Base-by-base conservation (phyloP, 2,113 vertebrate genomes). In the Myxocyprinus asiaticus region DNA sequence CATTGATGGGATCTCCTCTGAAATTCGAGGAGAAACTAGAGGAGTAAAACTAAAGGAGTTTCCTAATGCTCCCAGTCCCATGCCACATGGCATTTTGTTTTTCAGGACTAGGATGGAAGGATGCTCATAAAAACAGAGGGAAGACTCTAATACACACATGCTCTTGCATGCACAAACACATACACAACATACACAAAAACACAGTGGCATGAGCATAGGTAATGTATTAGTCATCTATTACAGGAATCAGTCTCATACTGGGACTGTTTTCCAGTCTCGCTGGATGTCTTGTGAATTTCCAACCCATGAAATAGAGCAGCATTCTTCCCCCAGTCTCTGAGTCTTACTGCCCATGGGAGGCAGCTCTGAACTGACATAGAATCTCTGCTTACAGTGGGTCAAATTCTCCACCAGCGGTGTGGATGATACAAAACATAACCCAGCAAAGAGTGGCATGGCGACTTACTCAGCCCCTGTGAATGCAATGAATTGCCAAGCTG, bases 381-480 rank as follows among this genome's bases (percentile, higher is more conserved):
- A 43, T 33, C 70, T 76, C 80, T 78, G 50, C 75, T 79, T 84
- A 79, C 83, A 76, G 78, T 79, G 67, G 83, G 76, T 82, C 80
- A 81, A 82, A 71, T 67, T 84, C 80, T 81, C 66, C 66, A 79
- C 51, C 76, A 47, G 71, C 64, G 71, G 61, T 70, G 79, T 71
- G 71, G 70, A 79, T 84, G 83, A 84, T 82, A 84, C 73, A 84
- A 84, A 84, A 84, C 83, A 84, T 82, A 79, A 84, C 79, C 83
- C 81, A 81, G 81, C 77, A 79, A 84, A 81, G 76, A 84, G 79
- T 81, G 69, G 70, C 76, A 55, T 73, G 55, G 67, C 68, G 83
- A 67, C 83, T 75, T 67, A 78, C 64, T 53, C 76, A 70, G 59
- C 66, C 73, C 65, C 78, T 77, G 55, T 84, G 76, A 79, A 64